Conservation (phyloP, 2,888 invertebrate genomes). For the Tricholauxania praeusta region DNA sequence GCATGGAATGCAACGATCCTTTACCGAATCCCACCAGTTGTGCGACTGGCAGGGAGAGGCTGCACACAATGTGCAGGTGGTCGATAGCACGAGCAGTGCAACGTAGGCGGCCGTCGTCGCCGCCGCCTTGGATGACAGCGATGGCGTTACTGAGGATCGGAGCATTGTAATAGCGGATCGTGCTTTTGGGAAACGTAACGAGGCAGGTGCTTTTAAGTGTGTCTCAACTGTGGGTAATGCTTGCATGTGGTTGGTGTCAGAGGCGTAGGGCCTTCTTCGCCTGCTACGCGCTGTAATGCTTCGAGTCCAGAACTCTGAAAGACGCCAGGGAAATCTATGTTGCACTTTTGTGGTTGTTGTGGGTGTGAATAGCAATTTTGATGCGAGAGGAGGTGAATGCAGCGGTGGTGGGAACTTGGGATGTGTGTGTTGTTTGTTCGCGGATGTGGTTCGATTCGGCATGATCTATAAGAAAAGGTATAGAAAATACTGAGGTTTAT, state of each 20-base stretch:
- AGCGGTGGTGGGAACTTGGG: not conserved
- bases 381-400: no score
- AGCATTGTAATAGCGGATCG: conserved; percentile 26
- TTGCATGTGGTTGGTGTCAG: not conserved
- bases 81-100: conserved; percentile 55
- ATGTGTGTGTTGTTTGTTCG: conserved; percentile 39
- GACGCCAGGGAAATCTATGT: conserved; percentile 36
- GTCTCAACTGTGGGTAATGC: not conserved
- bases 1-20: conserved; percentile 77
- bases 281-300: conserved; percentile 41
- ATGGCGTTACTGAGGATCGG: conserved; percentile 12
- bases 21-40: conserved; percentile 78
- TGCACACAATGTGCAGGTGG: conserved; percentile 62
- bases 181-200: not conserved
- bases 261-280: conserved; percentile 33
- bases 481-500: conserved; percentile 2
- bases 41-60: conserved; percentile 70
- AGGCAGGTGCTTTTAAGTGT: conserved; percentile 3
- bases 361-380: conserved; percentile 27
- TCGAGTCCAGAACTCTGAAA: conserved; percentile 36
- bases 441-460: conserved; percentile 50
- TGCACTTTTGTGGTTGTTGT: conserved; percentile 42
- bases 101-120: conserved; percentile 51
- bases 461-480: conserved; percentile 47
- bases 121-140: conserved; percentile 31